Percentiles rank a stretch among this genome's conserved stretches.
Conservation (phyloP, 2,888 invertebrate species). For the Prosapia bicincta region DNA sequence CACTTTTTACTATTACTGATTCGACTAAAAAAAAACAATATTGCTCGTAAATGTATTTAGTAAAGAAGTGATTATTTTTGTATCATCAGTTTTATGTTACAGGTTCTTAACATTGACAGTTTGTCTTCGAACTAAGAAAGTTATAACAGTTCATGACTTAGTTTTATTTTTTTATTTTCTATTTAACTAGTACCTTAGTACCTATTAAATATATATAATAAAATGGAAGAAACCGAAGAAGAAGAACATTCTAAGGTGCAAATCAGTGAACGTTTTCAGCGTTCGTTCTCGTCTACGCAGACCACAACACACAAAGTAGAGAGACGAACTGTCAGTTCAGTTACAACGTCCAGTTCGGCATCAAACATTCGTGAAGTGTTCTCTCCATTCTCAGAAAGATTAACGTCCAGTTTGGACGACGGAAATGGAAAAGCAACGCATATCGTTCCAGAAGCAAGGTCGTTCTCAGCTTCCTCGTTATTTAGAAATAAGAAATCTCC, state of each 20-base stretch:
- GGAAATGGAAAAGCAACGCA: background rate
- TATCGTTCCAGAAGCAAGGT: conserved; percentile 8
- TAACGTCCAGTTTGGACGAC: conserved; percentile 16
- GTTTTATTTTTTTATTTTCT: no score
- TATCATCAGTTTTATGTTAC: background rate
- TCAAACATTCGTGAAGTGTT: conserved; percentile 12
- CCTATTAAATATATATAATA: no score
- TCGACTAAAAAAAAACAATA: no score
- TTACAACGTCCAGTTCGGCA: conserved; percentile 13
- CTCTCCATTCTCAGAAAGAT: conserved; percentile 13
- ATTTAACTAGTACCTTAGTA: no score
- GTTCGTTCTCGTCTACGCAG: conserved; percentile 6
- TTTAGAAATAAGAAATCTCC: conserved; percentile 4
- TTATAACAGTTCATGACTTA: no score
- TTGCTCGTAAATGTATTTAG: no score
- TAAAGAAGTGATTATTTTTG: background rate
- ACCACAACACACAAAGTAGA: background rate
- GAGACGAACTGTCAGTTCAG: conserved; percentile 7
- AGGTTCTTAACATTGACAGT: no score
- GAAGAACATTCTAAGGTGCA: conserved; percentile 10
- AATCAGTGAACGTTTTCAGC: conserved; percentile 10
- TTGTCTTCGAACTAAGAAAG: no score
- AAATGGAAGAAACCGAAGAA: conserved; percentile 23
- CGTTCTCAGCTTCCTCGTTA: conserved; percentile 11
- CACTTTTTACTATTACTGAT: no score